Conservation (phyloP, 1,140 invertebrate species). For the Papilio machaon region DNA sequence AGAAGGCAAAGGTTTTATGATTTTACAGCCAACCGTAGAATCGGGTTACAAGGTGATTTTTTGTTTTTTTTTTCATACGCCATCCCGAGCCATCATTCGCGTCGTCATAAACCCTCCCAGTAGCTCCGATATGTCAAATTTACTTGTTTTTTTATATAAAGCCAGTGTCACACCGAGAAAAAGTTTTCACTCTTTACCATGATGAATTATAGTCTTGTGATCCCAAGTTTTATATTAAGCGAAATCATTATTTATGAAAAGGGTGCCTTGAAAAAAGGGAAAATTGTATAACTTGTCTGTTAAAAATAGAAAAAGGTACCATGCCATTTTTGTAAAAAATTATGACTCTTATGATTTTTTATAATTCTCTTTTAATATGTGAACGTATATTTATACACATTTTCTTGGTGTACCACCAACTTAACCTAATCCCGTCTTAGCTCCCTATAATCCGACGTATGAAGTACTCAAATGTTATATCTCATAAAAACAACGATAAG, state of each 20-base stretch:
- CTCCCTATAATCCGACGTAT: constrained; percentile 55
- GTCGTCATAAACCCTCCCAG: constrained; percentile 67
- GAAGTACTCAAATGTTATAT: constrained; percentile 51
- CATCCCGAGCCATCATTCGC: constrained; percentile 48
- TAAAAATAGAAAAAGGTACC: too few relatives aligned
- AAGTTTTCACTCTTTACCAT: not conserved
- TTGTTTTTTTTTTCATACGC: constrained; percentile 41
- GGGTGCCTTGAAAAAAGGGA: not conserved
- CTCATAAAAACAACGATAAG: constrained; percentile 39
- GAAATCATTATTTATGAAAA: not conserved
- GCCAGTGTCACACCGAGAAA: constrained; percentile 40
- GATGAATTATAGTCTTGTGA: not conserved
- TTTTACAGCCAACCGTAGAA: constrained; percentile 51
- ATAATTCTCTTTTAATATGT: not conserved
- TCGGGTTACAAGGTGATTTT: constrained; percentile 41
- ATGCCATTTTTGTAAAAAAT: not conserved
- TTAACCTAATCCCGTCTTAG: constrained; percentile 49
- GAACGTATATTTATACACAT: not conserved
- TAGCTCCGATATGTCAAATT: constrained; percentile 55
- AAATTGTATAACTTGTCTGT: not conserved
- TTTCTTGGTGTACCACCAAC: constrained; percentile 40
- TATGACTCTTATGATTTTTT: not conserved
- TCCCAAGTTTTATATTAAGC: not conserved
- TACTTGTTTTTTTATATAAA: constrained; percentile 51
- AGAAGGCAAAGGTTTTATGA: constrained; percentile 50